Base-by-base conservation (phyloP, 2,797 vertebrate species). In the Pitangus sulphuratus region DNA sequence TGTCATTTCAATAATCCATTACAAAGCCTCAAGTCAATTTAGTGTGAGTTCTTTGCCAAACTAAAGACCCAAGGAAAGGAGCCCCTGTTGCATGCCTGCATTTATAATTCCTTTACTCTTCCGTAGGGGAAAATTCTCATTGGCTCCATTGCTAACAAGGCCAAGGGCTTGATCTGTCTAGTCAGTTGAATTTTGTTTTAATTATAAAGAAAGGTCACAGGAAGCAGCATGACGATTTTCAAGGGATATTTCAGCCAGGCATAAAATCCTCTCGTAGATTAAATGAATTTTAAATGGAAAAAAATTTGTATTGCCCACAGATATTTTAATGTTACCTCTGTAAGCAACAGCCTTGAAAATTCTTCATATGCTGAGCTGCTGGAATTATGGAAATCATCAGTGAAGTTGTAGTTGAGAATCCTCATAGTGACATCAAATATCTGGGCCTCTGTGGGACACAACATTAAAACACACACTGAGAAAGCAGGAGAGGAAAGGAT, bases 391-490 rank as follows among this genome's bases (percentile, higher is more conserved):
- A 98, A 89, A 70, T 87, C 54, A 17, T 95, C 93, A 0, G 97
- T 98, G 89, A 97, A 60, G 48, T 92, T 97, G 78, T 72, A 96
- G 89, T 97, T 96, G 16, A 94, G 40, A 81, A 98, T 97, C 77
- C 61, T 96, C 64, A 98, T 2, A 6, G 57, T 95, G 81, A 97
- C 15, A 66, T 56, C 89, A 70, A 98, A 97, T 24, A 96, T 35
- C n/a, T n/a, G 94, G 64, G 97, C 98, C 22, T 98, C 98, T 98
- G 90, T 65, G 89, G 70, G 28, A 75, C 54, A 93, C 13, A 92
- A 48, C 18, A 70, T 71, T 20, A 61, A 93, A 88, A 74, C 12
- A 75, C 44, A 84, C 3, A 35, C 7, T 57, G 50, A 84, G 10
- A 80, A 56, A 90, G 31, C 4, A 51, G 45, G 44, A 71, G 26